Conservation (phyloP, 2,888 invertebrate genomes). For the Ypsolopha scabrella region DNA sequence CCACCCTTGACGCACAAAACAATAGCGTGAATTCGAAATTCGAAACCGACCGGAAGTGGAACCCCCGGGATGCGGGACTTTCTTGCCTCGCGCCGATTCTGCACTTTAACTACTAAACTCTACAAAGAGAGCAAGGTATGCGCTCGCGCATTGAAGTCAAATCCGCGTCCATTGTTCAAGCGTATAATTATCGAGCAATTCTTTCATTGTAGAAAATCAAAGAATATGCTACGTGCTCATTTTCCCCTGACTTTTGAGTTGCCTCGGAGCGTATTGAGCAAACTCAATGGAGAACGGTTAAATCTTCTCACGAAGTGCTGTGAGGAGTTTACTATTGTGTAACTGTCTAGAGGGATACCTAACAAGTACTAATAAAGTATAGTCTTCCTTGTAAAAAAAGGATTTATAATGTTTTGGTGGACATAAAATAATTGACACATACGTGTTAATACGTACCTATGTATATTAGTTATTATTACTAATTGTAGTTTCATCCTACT, state of each 20-base stretch:
- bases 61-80: slow-evolving; percentile 61
- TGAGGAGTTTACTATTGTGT: slow-evolving; percentile 21
- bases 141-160: slow-evolving; percentile 52
- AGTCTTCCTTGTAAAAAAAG: no score
- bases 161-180: slow-evolving; percentile 56
- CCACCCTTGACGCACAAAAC: slow-evolving; percentile 50
- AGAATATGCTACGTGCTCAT: slow-evolving; percentile 59
- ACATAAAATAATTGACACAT: no score
- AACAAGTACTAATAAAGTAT: no score
- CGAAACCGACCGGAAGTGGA: slow-evolving; percentile 64
- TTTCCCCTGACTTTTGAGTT: slow-evolving; percentile 57
- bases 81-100: slow-evolving; percentile 44
- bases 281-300: slow-evolving; percentile 59
- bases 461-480: no score
- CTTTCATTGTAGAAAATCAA: slow-evolving; percentile 60
- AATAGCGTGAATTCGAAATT: slow-evolving; percentile 42
- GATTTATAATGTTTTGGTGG: no score
- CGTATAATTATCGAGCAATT: slow-evolving; percentile 58
- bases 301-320: slow-evolving; percentile 61
- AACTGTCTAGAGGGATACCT: neutral
- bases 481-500: no score
- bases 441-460: no score
- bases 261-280: slow-evolving; percentile 46
- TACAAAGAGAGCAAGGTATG: neutral
- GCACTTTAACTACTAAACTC: neutral